Evolutionary conservation across 2,113 vertebrate species (phyloP), one percentile per base, ranked within the genome.

Genomic region (Carlito syrichta): DNA sequence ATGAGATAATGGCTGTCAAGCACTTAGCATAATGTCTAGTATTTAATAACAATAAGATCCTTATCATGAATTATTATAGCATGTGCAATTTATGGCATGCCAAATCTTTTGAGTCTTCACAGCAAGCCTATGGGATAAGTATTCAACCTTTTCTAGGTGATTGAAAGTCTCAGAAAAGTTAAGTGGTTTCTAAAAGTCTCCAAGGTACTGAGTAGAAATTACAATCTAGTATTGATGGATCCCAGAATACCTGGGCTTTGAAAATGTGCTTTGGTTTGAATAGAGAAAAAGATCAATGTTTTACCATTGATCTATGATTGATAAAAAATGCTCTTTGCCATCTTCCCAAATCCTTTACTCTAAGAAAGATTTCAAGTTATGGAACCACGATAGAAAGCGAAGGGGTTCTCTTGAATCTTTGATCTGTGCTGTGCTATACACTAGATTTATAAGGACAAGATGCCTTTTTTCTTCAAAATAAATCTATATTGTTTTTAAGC

Each of bases 261-360:
- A 91, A 89, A 63, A 78, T 60, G 27, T 54, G 45, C 83, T 86
- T 95, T 69, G 54, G 83, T 86, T 30, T 91, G 17, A 62, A 52
- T 66, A 73, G 6, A n/a, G 56, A 13, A 27, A 82, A 76, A 48
- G 17, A 93, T 93, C 58, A 19, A 3, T 94, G 43, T 58, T 83
- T 83, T 93, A 38, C 20, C 74, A 30, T 11, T n/a, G 32, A 52
- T 82, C 35, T 68, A 38, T 6, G 25, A 95, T 71, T 78, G 48
- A 89, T 93, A 82, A 19, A 45, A 82, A 94, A 82, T 83, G 40
- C 50, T 94, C 60, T 73, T 62, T 73, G 43, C 38, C 71, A 30
- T 63, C 73, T 82, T 92, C 40, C 73, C 48, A 92, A 92, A 92
- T 90, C 58, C n/a, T 81, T 96, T n/a, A n/a, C n/a, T 81, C 96